A percentile compares a stretch with the other conserved stretches of the same genome.
Conservation (phyloP, 2,888 invertebrate species). For the Bugulina stolonifera region DNA sequence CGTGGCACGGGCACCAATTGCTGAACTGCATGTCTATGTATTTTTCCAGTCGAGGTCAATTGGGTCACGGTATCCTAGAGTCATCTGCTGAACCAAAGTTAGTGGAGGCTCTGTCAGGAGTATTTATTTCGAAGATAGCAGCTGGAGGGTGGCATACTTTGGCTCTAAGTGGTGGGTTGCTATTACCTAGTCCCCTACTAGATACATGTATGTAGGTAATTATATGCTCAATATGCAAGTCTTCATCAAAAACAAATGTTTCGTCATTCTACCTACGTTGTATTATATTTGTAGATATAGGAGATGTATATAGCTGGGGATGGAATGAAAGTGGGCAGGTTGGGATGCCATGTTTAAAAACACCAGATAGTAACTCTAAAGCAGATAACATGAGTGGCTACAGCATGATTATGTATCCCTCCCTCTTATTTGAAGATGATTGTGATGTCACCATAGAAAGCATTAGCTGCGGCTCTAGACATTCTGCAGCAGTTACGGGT, state of each 20-base stretch:
- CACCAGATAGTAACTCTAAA: background rate
- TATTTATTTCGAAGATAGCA: slow-evolving; percentile 65
- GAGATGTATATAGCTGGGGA: slow-evolving; percentile 84
- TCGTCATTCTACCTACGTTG: no score
- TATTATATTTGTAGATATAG: slow-evolving; percentile 55
- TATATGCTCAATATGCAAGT: no score
- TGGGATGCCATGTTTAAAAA: slow-evolving; percentile 58
- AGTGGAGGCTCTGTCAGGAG: slow-evolving; percentile 70
- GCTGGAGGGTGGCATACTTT: slow-evolving; percentile 83
- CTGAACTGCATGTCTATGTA: no score
- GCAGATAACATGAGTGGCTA: background rate
- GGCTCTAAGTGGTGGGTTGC: slow-evolving; percentile 62
- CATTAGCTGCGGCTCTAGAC: slow-evolving; percentile 70
- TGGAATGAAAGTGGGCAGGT: slow-evolving; percentile 84
- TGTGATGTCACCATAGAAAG: slow-evolving; percentile 34
- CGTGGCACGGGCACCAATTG: no score
- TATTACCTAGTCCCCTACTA: no score
- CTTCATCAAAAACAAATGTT: no score
- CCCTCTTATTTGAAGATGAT: slow-evolving; percentile 30
- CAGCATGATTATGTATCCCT: slow-evolving; percentile 31
- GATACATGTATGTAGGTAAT: no score
- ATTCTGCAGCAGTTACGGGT: slow-evolving; percentile 67
- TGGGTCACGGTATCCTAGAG: slow-evolving; percentile 72
- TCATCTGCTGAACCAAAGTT: slow-evolving; percentile 62
- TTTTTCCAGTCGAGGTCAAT: slow-evolving; percentile 78